These are phyloP conservation scores for Xanthia togata DNA, from an alignment of 2,888 invertebrate genomes.

Conservation along the genomic window DNA sequence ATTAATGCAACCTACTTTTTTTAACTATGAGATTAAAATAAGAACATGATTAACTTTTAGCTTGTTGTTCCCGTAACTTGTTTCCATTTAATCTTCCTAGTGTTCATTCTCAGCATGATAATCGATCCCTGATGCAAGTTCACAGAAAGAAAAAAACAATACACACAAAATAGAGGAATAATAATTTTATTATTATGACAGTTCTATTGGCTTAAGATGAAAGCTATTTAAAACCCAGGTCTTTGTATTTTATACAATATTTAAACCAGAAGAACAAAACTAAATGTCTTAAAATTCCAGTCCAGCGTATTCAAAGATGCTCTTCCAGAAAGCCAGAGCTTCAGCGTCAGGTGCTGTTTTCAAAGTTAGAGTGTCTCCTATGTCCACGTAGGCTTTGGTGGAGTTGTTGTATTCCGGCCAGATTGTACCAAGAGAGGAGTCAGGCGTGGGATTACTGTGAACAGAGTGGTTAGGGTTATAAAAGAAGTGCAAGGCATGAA, in stretches of 20 bases:
- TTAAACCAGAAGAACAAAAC: not conserved
- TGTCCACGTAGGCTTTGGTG: conserved; percentile 72
- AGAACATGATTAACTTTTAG: no score
- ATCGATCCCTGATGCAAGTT: no score
- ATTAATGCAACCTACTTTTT: no score
- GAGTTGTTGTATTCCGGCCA: conserved; percentile 77
- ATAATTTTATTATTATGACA: not conserved
- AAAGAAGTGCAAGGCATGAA: not conserved
- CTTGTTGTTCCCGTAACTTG: no score
- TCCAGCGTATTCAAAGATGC: conserved; percentile 58
- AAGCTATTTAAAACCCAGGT: not conserved
- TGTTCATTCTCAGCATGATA: no score
- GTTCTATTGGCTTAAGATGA: not conserved
- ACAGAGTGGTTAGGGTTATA: not conserved
- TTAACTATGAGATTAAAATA: no score
- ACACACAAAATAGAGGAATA: no score
- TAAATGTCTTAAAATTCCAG: conserved; percentile 52
- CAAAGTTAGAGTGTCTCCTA: conserved; percentile 71
- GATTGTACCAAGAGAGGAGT: conserved; percentile 68
- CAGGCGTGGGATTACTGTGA: conserved; percentile 81
- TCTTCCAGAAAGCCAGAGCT: conserved; percentile 76
- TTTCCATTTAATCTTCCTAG: no score
- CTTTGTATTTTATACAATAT: not conserved
- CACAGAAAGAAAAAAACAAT: no score
- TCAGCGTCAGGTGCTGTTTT: conserved; percentile 67